These are phyloP conservation scores for Epizoanthus rinbou DNA, from an alignment of 92 coral and sea anemone species.

Conservation along the genomic window DNA sequence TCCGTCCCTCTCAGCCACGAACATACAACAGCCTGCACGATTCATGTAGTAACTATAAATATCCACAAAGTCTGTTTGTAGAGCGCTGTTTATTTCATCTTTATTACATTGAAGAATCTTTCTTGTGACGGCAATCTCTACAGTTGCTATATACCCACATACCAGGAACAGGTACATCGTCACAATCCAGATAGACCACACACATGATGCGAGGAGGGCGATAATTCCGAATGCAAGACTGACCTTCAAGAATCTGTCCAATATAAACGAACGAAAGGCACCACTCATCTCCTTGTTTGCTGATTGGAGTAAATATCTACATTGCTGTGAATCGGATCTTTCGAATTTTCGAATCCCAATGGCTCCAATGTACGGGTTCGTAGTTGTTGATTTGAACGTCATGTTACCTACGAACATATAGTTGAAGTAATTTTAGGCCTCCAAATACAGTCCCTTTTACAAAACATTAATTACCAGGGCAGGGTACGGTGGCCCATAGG, in stretches of 20 bases:
- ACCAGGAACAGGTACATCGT: background rate
- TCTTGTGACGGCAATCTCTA: constrained; percentile 54
- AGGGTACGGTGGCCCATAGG: too few species aligned
- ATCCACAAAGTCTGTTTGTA: constrained; percentile 7
- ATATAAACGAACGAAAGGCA: constrained; percentile 49
- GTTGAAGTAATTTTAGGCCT: too few species aligned
- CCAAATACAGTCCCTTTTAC: too few species aligned
- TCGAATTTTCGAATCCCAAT: constrained; percentile 59
- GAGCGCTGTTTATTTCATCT: constrained; percentile 57
- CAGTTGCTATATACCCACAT: background rate
- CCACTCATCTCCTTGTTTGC: constrained; percentile 59
- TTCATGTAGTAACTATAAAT: constrained; percentile 5
- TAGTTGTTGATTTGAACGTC: background rate
- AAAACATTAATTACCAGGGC: too few species aligned
- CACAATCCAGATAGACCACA: background rate
- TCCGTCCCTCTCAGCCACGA: constrained; percentile 13
- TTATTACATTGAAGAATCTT: constrained; percentile 55
- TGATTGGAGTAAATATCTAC: constrained; percentile 62
- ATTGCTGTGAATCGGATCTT: constrained; percentile 44
- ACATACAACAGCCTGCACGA: constrained; percentile 5
- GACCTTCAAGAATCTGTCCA: constrained; percentile 51
- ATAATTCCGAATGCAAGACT: background rate
- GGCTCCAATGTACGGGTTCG: background rate
- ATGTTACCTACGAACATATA: too few species aligned
- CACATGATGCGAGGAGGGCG: background rate